These are phyloP conservation scores for Deilephila elpenor DNA, from an alignment of 2,888 invertebrate genomes.

Conservation along the genomic window DNA sequence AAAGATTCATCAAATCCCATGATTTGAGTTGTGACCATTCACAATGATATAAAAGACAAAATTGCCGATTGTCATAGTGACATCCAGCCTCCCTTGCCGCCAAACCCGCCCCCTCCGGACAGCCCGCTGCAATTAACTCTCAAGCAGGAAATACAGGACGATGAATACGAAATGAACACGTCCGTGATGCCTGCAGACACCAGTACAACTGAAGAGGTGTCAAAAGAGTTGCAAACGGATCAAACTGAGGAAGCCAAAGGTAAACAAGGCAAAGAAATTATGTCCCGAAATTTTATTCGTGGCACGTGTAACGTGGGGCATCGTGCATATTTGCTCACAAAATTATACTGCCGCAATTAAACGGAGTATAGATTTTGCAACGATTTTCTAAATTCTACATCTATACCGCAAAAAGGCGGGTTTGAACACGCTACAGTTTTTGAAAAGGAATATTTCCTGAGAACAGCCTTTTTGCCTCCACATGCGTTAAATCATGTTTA, in stretches of 20 bases:
- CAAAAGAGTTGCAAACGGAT: constrained; percentile 32
- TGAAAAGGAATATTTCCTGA: constrained; percentile 66
- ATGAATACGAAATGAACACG: constrained; percentile 41
- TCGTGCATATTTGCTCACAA: constrained; percentile 63
- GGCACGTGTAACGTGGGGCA: constrained; percentile 61
- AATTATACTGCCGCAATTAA: constrained; percentile 58
- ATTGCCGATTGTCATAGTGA: constrained; percentile 27
- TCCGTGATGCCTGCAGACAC: constrained; percentile 29
- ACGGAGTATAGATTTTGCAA: constrained; percentile 67
- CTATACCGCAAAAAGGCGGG: constrained; percentile 60
- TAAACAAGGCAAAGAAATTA: constrained; percentile 37
- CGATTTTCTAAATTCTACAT: constrained; percentile 64
- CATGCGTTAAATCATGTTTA: constrained; percentile 53
- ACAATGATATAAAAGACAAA: constrained; percentile 11
- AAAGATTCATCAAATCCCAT: neutral
- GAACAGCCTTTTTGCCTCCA: constrained; percentile 62
- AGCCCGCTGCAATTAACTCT: constrained; percentile 43
- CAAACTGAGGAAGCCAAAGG: neutral
- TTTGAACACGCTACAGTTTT: constrained; percentile 70
- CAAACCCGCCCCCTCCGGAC: constrained; percentile 59
- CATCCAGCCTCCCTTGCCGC: constrained; percentile 59
- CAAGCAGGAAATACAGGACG: constrained; percentile 57
- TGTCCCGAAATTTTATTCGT: constrained; percentile 68
- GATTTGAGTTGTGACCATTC: too few species aligned
- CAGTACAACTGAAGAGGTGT: constrained; percentile 18